Conservation (phyloP, 2,113 vertebrate genomes). For the Callospermophilus lateralis region DNA sequence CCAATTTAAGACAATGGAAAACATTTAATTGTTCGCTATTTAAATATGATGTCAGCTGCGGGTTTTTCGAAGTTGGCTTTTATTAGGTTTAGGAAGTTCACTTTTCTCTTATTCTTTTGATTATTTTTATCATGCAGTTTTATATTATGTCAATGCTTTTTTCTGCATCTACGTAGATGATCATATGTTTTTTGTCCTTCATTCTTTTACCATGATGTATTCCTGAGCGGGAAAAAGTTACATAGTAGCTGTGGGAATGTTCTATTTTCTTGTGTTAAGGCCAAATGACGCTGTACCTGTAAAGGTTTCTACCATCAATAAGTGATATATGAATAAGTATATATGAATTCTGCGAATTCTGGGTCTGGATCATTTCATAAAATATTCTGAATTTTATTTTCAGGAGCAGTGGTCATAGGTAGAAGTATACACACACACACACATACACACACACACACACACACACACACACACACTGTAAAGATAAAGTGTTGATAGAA, state of each 20-base stretch:
- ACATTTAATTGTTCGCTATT: too few relatives aligned
- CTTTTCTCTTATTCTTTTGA: too few relatives aligned
- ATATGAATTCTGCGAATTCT: background rate
- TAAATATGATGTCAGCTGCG: too few relatives aligned
- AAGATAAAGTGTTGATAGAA: background rate
- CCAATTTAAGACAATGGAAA: too few relatives aligned
- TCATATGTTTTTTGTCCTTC: too few relatives aligned
- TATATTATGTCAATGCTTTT: too few relatives aligned
- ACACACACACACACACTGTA: background rate
- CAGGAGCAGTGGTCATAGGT: background rate
- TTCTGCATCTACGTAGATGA: too few relatives aligned
- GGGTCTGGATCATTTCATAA: background rate
- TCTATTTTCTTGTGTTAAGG: slow-evolving; percentile 25
- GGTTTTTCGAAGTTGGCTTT: too few relatives aligned
- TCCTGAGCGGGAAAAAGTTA: background rate
- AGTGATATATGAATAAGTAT: background rate
- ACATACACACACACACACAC: background rate
- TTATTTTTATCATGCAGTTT: too few relatives aligned
- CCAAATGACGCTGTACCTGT: slow-evolving; percentile 1
- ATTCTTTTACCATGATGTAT: too few relatives aligned
- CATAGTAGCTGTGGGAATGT: background rate
- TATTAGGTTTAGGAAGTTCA: too few relatives aligned
- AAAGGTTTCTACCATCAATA: background rate
- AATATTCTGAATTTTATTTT: slow-evolving; percentile 14
- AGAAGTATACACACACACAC: background rate